Base-by-base conservation (phyloP, 2,113 vertebrate species). In the Canis aureus region DNA sequence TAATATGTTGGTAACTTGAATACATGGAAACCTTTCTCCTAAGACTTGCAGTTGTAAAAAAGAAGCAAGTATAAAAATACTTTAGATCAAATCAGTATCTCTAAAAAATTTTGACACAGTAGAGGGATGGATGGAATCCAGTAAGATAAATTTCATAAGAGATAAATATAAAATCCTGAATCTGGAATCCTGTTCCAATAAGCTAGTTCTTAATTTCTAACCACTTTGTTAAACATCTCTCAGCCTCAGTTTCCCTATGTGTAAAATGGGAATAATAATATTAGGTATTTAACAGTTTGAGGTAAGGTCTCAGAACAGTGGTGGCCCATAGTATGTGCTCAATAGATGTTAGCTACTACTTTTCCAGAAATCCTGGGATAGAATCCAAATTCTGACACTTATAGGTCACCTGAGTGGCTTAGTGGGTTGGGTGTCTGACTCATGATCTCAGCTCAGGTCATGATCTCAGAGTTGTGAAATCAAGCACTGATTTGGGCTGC, bases 1-100 rank as follows among this genome's bases (percentile, higher is more conserved):
- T 32, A 74, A 76, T 60, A 91, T 97, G 51, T 89, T 89, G 67
- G 20, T 71, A 69, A 73, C 49, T 86, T 19, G 51, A 93, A 93
- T 55, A 84, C 64, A 83, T 12, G 73, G n/a, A 85, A 81, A 9
- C 3, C 43, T 80, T 92, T 87, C 62, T 93, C 76, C 27, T 64
- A 85, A 96, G 35, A 93, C 74, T 79, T 93, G 51, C 1, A 23
- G 49, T 67, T 89, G 19, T 85, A 66, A 93, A 96, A 94, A 94
- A 16, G 5, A 51, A 91, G 27, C 16, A 96, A 23, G n/a, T 15
- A 91, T 96, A 67, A 93, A 94, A 95, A 84, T 76, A 92, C 49
- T 83, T 91, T 35, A 81, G 59, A 96, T 79, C 35, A 92, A 87
- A 67, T 76, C 3, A 91, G 71, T 84, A 91, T 80, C 69, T 95